A percentile compares a stretch with the other conserved stretches of the same genome.
Evolutionary conservation across 2,888 invertebrate genomes (phyloP).

Genomic region (Oligia strigilis): DNA sequence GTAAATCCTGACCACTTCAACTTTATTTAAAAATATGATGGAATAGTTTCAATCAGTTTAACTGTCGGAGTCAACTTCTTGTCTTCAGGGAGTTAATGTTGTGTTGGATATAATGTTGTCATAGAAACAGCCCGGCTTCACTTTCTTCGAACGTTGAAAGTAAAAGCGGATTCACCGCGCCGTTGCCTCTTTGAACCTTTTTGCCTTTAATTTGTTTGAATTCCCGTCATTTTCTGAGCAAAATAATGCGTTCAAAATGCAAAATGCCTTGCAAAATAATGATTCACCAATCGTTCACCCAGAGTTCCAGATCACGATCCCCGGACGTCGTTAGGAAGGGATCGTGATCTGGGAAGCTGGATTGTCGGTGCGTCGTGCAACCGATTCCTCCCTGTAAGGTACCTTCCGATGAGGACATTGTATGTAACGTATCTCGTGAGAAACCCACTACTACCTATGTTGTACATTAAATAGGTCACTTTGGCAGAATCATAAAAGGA

Average conservation of each 20-base stretch:
- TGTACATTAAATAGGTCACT: not conserved
- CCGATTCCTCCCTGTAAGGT: not conserved
- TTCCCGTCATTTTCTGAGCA: not conserved
- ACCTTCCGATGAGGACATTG: slow-evolving; percentile 5
- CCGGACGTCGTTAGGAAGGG: not conserved
- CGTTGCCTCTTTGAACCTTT: not conserved
- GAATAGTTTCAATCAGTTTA: not conserved
- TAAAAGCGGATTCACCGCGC: slow-evolving; percentile 32
- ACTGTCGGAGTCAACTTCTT: not conserved
- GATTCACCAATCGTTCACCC: not conserved
- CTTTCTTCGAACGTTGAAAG: slow-evolving; percentile 60
- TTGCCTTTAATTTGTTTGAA: slow-evolving; percentile 3
- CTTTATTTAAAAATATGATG: not conserved
- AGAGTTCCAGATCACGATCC: not conserved
- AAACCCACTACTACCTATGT: not conserved
- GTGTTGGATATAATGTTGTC: slow-evolving; percentile 33
- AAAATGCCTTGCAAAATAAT: not conserved
- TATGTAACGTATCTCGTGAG: not conserved
- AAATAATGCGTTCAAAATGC: not conserved
- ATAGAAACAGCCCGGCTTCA: slow-evolving; percentile 26
- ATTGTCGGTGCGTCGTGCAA: not conserved
- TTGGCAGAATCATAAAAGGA: too few species aligned
- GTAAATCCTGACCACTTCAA: slow-evolving; percentile 22
- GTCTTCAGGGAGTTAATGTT: not conserved
- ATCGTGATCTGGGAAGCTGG: too few species aligned